Evolutionary conservation across 1,140 invertebrate species (phyloP).

Genomic region (Lasioglossum albipes): DNA sequence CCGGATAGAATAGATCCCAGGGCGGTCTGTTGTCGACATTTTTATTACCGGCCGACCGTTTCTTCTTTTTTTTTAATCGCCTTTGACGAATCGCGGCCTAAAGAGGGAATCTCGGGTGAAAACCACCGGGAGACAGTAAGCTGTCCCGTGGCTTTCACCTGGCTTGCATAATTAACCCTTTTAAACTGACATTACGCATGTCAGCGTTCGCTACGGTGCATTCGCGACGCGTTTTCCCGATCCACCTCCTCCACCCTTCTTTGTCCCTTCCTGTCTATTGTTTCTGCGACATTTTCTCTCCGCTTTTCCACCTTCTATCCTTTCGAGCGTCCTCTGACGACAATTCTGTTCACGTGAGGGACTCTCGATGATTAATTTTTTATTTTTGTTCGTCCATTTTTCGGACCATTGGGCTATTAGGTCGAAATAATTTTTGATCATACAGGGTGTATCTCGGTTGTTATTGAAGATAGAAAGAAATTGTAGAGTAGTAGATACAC

Average conservation of each 20-base stretch:
- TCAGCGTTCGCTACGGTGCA: conserved; percentile 28
- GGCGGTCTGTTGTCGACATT: conserved; percentile 31
- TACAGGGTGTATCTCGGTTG: not conserved
- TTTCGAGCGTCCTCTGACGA: conserved; percentile 10
- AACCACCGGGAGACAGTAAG: conserved; percentile 26
- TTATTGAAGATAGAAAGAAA: no score
- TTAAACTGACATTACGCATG: conserved; percentile 41
- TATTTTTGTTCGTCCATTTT: no score
- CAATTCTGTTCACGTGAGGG: conserved; percentile 25
- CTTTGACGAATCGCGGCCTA: conserved; percentile 11
- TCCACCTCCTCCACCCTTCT: conserved; percentile 2
- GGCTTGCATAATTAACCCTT: conserved; percentile 51
- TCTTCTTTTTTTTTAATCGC: conserved; percentile 3
- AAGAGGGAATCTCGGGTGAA: not conserved
- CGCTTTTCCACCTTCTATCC: conserved; percentile 1
- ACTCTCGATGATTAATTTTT: no score
- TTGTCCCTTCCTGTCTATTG: conserved; percentile 22
- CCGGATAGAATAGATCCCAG: conserved; percentile 6
- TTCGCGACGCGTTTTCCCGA: conserved; percentile 27
- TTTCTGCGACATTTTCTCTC: conserved; percentile 2
- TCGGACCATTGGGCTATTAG: no score
- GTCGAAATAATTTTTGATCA: no score
- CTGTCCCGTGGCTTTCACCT: conserved; percentile 40
- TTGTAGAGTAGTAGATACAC: no score
- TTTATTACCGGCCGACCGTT: conserved; percentile 35